A percentile compares a stretch with the other conserved stretches of the same genome.
These are phyloP conservation scores for Cyaniris semiargus DNA, from an alignment of 2,888 invertebrate species.

Conservation along the genomic window DNA sequence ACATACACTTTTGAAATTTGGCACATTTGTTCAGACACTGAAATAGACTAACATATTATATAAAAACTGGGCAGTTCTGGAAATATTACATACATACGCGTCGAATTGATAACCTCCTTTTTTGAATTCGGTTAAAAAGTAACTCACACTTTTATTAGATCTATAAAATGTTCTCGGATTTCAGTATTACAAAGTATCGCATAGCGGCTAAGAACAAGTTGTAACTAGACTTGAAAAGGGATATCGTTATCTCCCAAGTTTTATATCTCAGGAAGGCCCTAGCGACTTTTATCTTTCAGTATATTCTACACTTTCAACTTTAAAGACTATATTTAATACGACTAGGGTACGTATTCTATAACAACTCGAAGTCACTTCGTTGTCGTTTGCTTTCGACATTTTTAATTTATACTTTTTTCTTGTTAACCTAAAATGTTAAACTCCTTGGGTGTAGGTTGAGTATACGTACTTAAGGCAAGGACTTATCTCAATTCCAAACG, in stretches of 20 bases:
- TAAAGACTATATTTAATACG: constrained; percentile 10
- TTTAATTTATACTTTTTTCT: no score
- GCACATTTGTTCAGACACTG: no score
- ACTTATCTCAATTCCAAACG: no score
- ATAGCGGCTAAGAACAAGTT: constrained; percentile 45
- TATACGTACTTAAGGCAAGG: no score
- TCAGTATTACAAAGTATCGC: constrained; percentile 39
- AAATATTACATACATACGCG: no score
- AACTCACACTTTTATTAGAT: not conserved
- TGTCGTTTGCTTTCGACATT: not conserved
- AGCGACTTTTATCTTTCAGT: constrained; percentile 15
- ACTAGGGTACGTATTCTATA: not conserved
- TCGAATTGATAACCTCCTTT: no score
- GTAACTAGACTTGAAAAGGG: constrained; percentile 44
- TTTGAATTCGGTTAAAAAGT: no score
- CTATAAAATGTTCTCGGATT: not conserved
- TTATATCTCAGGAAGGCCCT: constrained; percentile 38
- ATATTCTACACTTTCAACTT: constrained; percentile 8
- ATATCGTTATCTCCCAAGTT: constrained; percentile 44
- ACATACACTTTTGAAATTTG: no score
- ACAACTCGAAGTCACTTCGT: not conserved
- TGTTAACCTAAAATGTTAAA: no score
- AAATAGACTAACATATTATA: no score
- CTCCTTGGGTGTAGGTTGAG: no score
- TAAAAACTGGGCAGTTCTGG: no score